Base-by-base conservation (phyloP, 2,888 invertebrate species). In the Panorpa germanica region DNA sequence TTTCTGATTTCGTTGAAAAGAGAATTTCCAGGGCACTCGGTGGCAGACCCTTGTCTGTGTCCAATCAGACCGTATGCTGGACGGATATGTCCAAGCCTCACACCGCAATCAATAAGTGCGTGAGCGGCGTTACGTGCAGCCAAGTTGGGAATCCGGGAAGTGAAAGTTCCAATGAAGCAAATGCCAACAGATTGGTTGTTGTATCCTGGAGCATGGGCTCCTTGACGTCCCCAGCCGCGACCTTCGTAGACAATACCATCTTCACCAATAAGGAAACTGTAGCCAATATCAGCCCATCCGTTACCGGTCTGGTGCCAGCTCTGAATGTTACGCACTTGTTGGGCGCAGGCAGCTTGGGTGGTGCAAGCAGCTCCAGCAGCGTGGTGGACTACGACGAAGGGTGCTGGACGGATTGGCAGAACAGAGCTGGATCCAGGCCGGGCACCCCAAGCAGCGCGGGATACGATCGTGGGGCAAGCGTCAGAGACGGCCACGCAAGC, bases 341-440 rank as follows among this genome's bases (percentile, higher is more conserved):
- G 38, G n/a, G 47, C 46, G 40, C 71, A 71, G 4, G 53, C 45
- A 3, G 46, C 43, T 0, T 48, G 45, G 1, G 53, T 54, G 37
- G 52, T 46, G 45, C 72, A 72, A 2, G 64, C 70, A 0, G 53
- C 59, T 4, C 70, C 69, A 43, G 67, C 70, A 1, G 71, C 70
- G 47, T 76, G 76, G 44, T 77, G 76, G 33, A 76, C 67, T 34
- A 76, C 64, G 17, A 72, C 72, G 44, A 62, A 70, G 1, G 69
- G 63, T 1, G 68, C 70, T 1, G 73, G 70, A 3, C 48, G 48
- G 7, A 50, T 53, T 5, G 47, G 38, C 38, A 70, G 54, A 0
- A 53, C 45, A 3, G 50, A 45, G 0, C 47, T 45, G 5, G 50
- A 59, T 0, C 70, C 53, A 0, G 61, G 50, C 1, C 41, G 44